These are phyloP conservation scores for Zootoca vivipara DNA, from an alignment of 2,113 vertebrate genomes.

Conservation along the genomic window DNA sequence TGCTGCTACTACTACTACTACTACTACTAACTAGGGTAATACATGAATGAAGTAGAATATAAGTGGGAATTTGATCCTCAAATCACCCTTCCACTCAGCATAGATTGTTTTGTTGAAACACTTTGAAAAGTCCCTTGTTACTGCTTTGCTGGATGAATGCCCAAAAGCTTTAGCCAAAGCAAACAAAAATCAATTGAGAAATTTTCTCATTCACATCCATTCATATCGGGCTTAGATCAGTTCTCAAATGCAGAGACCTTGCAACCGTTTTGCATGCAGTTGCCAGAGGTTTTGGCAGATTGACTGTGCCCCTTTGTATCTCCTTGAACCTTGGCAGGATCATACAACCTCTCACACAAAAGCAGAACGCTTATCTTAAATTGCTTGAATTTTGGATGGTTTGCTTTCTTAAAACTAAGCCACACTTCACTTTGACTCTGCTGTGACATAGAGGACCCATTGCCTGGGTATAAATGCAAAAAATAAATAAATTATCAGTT, in stretches of 20 bases:
- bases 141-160: neutral
- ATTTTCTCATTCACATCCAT: neutral
- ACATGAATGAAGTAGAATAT: neutral
- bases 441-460: neutral
- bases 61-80: neutral
- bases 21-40: neutral
- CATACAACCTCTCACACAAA: neutral
- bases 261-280: neutral
- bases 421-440: neutral
- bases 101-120: neutral
- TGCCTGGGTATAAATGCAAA: neutral
- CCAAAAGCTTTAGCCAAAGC: neutral
- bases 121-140: neutral
- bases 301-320: neutral
- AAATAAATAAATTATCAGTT: neutral
- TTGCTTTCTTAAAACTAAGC: neutral
- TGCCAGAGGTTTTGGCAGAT: accelerated
- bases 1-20: neutral
- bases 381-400: neutral
- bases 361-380: accelerated
- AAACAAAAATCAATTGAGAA: neutral
- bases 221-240: neutral
- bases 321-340: neutral
- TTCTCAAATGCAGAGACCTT: neutral
- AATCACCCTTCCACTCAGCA: neutral